Percentiles rank a stretch among this genome's conserved stretches.
These are phyloP conservation scores for Leptobrachium leishanense DNA, from an alignment of 2,113 vertebrate species.

Conservation along the genomic window DNA sequence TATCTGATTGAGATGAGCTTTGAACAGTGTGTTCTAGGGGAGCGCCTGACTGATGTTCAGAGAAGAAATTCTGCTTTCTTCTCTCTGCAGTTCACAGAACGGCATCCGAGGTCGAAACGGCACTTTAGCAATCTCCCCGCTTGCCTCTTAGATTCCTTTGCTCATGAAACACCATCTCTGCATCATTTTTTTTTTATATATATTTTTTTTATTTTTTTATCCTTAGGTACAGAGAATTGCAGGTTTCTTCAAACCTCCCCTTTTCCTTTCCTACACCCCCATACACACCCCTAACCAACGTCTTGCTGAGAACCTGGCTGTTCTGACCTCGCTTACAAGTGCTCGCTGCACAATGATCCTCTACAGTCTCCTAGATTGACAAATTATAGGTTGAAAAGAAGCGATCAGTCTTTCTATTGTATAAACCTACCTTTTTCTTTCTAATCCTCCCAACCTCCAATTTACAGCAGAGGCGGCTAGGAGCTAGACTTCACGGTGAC, in stretches of 20 bases:
- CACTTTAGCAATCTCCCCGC: slow-evolving; percentile 46
- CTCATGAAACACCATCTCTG: slow-evolving; percentile 37
- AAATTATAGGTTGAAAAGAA: slow-evolving; percentile 62
- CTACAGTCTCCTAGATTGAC: slow-evolving; percentile 55
- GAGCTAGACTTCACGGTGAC: slow-evolving; percentile 25
- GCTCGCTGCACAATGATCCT: slow-evolving; percentile 65
- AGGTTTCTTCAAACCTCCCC: not conserved
- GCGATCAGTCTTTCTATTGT: slow-evolving; percentile 58
- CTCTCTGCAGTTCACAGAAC: slow-evolving; percentile 40
- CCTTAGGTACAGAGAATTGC: slow-evolving; percentile 17
- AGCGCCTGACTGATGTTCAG: slow-evolving; percentile 46
- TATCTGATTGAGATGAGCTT: slow-evolving; percentile 43
- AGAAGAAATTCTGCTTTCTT: slow-evolving; percentile 43
- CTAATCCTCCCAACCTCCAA: slow-evolving; percentile 37
- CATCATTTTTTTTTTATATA: slow-evolving; percentile 13
- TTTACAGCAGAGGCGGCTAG: slow-evolving; percentile 25
- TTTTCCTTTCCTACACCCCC: not conserved
- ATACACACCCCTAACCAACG: not conserved
- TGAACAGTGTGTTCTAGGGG: slow-evolving; percentile 43
- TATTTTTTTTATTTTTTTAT: slow-evolving; percentile 5
- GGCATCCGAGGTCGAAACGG: slow-evolving; percentile 35
- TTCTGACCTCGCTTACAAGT: slow-evolving; percentile 65
- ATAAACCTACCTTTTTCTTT: slow-evolving; percentile 56
- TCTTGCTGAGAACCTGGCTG: slow-evolving; percentile 43
- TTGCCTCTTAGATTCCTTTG: slow-evolving; percentile 30